Evolutionary conservation across 2,113 vertebrate species (phyloP).

Genomic region (Scomber colias): DNA sequence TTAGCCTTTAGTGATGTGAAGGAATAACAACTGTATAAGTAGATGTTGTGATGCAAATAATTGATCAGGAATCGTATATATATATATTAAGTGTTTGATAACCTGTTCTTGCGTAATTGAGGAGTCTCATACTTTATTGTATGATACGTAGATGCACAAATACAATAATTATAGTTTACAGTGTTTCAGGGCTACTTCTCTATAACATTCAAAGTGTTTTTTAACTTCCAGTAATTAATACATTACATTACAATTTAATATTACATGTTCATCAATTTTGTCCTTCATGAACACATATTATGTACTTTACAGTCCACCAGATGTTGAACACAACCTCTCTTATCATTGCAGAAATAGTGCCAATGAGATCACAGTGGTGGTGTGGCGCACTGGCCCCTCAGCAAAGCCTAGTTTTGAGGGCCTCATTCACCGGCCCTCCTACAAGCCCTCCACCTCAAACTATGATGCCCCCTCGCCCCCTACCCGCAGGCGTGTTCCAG

Average conservation of each 20-base stretch:
- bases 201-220: no score
- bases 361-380: slow-evolving; percentile 91
- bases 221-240: no score
- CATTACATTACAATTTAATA: no score
- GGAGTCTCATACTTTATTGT: no score
- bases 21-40: neutral
- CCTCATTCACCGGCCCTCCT: slow-evolving; percentile 89
- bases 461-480: slow-evolving; percentile 89
- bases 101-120: neutral
- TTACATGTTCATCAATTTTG: neutral
- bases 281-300: neutral
- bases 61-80: neutral
- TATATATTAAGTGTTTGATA: neutral
- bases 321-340: slow-evolving; percentile 2
- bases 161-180: no score
- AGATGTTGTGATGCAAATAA: neutral
- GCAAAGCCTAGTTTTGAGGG: slow-evolving; percentile 88
- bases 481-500: slow-evolving; percentile 80
- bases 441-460: slow-evolving; percentile 85
- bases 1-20: neutral
- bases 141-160: no score
- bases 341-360: slow-evolving; percentile 87
- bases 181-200: no score
- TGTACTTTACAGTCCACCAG: neutral
- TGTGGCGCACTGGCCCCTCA: slow-evolving; percentile 91